Evolutionary conservation across 1,140 invertebrate genomes (phyloP), one percentile per base, ranked within the genome.

Genomic region (Trachymyrmex septentrionalis): DNA sequence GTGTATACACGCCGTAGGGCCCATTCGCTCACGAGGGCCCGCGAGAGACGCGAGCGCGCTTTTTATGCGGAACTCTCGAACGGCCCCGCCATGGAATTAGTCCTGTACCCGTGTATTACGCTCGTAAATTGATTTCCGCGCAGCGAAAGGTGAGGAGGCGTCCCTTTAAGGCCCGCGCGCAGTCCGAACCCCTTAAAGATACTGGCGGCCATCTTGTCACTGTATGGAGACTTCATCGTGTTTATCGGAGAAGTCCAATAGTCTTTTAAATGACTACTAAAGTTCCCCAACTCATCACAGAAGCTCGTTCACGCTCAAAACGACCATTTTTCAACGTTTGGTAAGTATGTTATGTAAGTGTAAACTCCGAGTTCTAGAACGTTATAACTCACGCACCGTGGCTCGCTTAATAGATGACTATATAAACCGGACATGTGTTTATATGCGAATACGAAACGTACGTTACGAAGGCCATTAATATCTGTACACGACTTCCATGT

Each of bases 111-210:
- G 89, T 90, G 89, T 85, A 91, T 91, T 91, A 91, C 90, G 86
- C 85, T 91, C 87, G 90, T 89, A 91, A 91, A 91, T 91, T 91
- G 90, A 91, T 91, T 91, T 90, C 89, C 88, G 87, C 86, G 86
- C 71, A 84, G 86, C 86, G 30, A 87, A 88, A 88, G 66, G 78
- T 82, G 87, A 88, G 87, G 77, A 86, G 77, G 85, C 87, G 85
- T 84, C 87, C 72, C 82, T 89, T 61, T 71, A 77, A 86, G 67
- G 66, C 67, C 38, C 53, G 71, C 80, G 72, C 24, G 34, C 19
- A 50, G 38, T 34, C 16, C 64, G 30, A 50, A 16, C 34, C 38
- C 3, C 53, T 84, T 75, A 84, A 61, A 84, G 55, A 75, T 57
- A 57, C 21, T 6, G 34, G 19, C 72, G 16, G 59, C 59, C 78